Evolutionary conservation across 2,797 vertebrate species (phyloP).

Genomic region (Danio jaintianensis): DNA sequence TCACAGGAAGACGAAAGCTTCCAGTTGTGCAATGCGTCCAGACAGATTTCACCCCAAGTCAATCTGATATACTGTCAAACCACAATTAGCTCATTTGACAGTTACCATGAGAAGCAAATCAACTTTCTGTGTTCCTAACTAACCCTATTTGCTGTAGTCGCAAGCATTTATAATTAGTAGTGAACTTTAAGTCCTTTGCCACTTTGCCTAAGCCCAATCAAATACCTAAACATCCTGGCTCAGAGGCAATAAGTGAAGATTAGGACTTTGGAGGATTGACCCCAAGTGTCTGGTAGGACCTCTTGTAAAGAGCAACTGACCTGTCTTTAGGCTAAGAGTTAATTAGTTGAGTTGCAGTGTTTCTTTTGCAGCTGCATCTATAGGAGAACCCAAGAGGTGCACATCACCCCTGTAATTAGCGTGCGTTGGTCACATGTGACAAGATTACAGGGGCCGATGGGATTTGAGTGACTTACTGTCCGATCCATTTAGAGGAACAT

Average conservation of each 20-base stretch:
- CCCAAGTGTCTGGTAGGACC: slow-evolving; percentile 18
- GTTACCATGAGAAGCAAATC: slow-evolving; percentile 6
- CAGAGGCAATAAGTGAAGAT: background rate
- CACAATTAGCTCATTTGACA: slow-evolving; percentile 32
- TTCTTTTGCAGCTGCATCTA: slow-evolving; percentile 34
- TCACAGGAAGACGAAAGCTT: background rate
- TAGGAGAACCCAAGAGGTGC: slow-evolving; percentile 32
- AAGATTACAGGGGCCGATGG: slow-evolving; percentile 65
- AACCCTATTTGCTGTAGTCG: slow-evolving; percentile 31
- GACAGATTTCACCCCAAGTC: background rate
- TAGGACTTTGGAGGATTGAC: slow-evolving; percentile 35
- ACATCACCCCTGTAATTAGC: slow-evolving; percentile 52
- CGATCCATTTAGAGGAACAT: slow-evolving; percentile 62
- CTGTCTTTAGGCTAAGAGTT: slow-evolving; percentile 12
- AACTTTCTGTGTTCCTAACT: slow-evolving; percentile 28
- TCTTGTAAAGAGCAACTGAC: slow-evolving; percentile 4
- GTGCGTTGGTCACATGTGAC: slow-evolving; percentile 64
- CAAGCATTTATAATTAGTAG: slow-evolving; percentile 40
- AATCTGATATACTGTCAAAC: slow-evolving; percentile 12
- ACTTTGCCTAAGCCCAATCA: slow-evolving; percentile 33
- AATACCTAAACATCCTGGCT: slow-evolving; percentile 43
- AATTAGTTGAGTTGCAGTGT: slow-evolving; percentile 30
- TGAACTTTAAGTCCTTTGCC: slow-evolving; percentile 34
- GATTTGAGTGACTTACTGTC: slow-evolving; percentile 60
- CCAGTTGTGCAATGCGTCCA: background rate